phyloP scores from a whole-genome alignment of 2,888 invertebrate species.

The Drosophila crucigera region DNA sequence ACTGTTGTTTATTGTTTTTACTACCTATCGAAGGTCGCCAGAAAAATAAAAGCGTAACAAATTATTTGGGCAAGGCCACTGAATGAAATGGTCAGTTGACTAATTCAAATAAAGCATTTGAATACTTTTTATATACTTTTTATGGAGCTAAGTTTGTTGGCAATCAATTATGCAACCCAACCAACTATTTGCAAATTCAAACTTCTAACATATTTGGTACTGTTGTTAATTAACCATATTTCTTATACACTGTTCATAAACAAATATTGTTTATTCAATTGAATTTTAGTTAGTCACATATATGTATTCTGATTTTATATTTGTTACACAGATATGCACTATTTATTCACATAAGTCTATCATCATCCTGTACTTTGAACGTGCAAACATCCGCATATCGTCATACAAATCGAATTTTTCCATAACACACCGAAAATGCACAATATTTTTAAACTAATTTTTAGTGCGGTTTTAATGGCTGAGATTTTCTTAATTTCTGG shows the following conservation, averaged over 20 bases:
- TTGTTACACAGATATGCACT: background rate
- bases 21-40: constrained; percentile 37
- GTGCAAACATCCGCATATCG: background rate
- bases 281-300: background rate
- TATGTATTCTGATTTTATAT: background rate
- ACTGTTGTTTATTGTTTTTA: constrained; percentile 42
- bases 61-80: constrained; percentile 23
- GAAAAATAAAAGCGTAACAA: constrained; percentile 32
- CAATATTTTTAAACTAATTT: background rate
- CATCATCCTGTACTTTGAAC: background rate
- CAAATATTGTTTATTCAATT: background rate
- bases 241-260: constrained; percentile 10
- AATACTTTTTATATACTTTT: constrained; percentile 1
- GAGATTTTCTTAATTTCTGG: background rate
- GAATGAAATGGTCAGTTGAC: constrained; percentile 10
- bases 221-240: background rate
- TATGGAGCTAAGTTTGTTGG: background rate
- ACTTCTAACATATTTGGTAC: constrained; percentile 8
- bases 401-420: background rate
- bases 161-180: constrained; percentile 22
- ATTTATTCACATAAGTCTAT: background rate
- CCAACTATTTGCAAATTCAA: background rate
- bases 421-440: background rate
- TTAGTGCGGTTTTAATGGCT: background rate
- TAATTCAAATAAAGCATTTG: constrained; percentile 3